Evolutionary conservation across 2,113 vertebrate species (phyloP).

Genomic region (Antechinus flavipes): DNA sequence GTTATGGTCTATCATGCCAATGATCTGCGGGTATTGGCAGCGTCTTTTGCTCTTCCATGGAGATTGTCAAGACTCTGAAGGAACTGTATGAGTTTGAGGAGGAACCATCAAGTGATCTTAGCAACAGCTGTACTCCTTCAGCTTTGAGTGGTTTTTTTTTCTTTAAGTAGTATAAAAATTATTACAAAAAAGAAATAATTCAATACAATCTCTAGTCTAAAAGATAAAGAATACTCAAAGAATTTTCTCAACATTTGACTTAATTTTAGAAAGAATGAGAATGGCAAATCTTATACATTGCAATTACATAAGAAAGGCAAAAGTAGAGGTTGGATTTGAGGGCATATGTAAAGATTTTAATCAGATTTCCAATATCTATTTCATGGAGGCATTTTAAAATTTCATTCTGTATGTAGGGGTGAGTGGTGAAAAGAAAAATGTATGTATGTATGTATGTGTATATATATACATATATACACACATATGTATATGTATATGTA

Average conservation of each 20-base stretch:
- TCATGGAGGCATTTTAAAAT: background rate
- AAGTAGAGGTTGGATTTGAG: background rate
- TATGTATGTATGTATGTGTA: background rate
- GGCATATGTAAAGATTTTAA: background rate
- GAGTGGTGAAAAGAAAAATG: background rate
- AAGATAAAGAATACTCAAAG: background rate
- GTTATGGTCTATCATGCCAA: slow-evolving; percentile 88
- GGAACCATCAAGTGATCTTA: slow-evolving; percentile 63
- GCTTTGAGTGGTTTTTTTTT: background rate
- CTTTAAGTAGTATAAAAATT: slow-evolving; percentile 32
- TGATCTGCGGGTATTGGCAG: slow-evolving; percentile 89
- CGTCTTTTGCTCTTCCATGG: slow-evolving; percentile 82
- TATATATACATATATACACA: background rate
- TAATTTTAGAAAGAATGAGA: background rate
- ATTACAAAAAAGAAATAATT: slow-evolving; percentile 5
- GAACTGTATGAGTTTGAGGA: slow-evolving; percentile 76
- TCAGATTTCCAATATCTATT: slow-evolving; percentile 4
- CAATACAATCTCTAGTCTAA: background rate
- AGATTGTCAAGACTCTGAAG: slow-evolving; percentile 84
- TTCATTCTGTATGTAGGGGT: slow-evolving; percentile 3
- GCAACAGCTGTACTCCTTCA: slow-evolving; percentile 43
- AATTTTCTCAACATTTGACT: background rate
- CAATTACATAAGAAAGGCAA: slow-evolving; percentile 20
- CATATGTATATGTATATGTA: slow-evolving; percentile 17
- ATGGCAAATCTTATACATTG: background rate